A percentile compares a stretch with the other conserved stretches of the same genome.
Conservation (phyloP, 2,888 invertebrate genomes). For the Caenorhabditis zanzibari region DNA sequence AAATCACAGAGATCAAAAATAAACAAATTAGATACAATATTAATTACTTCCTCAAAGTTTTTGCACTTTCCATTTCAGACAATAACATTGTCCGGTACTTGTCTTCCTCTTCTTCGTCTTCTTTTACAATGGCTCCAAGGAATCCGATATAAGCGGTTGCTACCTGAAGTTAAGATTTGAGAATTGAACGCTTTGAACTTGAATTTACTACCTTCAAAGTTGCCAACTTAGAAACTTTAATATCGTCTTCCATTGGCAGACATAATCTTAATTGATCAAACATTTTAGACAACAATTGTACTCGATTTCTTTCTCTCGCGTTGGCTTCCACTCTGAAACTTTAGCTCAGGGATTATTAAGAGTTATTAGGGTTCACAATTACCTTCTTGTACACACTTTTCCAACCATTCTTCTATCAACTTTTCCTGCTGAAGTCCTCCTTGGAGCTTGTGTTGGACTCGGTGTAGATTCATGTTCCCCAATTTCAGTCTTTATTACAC, state of each 20-base stretch:
- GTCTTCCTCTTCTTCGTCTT: slow-evolving; percentile 29
- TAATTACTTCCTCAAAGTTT: slow-evolving; percentile 50
- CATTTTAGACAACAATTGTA: slow-evolving; percentile 60
- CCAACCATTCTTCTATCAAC: slow-evolving; percentile 49
- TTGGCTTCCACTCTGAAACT: slow-evolving; percentile 63
- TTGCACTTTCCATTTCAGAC: slow-evolving; percentile 59
- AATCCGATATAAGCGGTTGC: slow-evolving; percentile 62
- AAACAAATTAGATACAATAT: not conserved
- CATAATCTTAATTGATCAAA: slow-evolving; percentile 47
- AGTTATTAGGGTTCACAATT: not conserved
- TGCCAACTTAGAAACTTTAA: slow-evolving; percentile 59
- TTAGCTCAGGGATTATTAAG: not conserved
- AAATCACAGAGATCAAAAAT: slow-evolving; percentile 52
- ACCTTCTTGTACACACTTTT: slow-evolving; percentile 44
- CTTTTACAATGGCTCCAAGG: slow-evolving; percentile 40
- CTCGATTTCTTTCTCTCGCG: slow-evolving; percentile 64
- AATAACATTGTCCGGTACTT: slow-evolving; percentile 20
- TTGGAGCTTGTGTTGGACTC: slow-evolving; percentile 33
- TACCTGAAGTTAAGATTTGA: slow-evolving; percentile 34
- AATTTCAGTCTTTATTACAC: not conserved
- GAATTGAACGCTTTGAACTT: no score
- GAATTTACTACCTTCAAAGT: slow-evolving; percentile 47
- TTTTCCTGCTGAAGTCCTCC: slow-evolving; percentile 47
- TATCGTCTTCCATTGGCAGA: slow-evolving; percentile 50
- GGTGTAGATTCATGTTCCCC: slow-evolving; percentile 47